Evolutionary conservation across 2,113 vertebrate species (phyloP).

Genomic region (Athene cunicularia): DNA sequence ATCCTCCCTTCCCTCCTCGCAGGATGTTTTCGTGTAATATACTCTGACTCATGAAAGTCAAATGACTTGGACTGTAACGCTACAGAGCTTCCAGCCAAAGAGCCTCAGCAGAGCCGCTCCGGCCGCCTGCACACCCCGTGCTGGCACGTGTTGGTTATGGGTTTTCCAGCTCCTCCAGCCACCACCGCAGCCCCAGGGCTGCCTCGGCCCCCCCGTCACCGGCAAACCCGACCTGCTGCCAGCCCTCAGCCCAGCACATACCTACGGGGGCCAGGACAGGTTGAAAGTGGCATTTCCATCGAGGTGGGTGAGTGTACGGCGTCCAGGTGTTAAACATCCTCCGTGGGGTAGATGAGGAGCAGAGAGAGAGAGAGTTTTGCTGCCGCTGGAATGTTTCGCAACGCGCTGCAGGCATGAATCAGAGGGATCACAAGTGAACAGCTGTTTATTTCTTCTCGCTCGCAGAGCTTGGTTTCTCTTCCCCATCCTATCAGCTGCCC

Average conservation of each 20-base stretch:
- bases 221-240: too few species aligned
- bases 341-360: accelerated
- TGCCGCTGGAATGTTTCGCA: background rate
- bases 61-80: background rate
- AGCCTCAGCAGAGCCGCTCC: background rate
- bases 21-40: constrained; percentile 29
- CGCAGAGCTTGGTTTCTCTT: accelerated
- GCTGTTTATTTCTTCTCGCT: background rate
- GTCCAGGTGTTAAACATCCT: accelerated
- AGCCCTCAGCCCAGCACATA: accelerated
- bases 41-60: constrained; percentile 34
- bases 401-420: accelerated
- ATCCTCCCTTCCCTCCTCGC: background rate
- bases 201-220: background rate
- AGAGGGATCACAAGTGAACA: background rate
- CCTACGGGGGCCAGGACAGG: accelerated
- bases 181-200: accelerated
- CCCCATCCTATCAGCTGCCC: accelerated
- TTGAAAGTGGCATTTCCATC: accelerated
- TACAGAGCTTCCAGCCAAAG: background rate
- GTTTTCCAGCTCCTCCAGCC: background rate
- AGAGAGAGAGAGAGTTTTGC: accelerated
- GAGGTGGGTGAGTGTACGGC: accelerated
- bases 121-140: background rate
- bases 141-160: accelerated